Percentiles rank a stretch among this genome's conserved stretches.
Conservation (phyloP, 1,140 invertebrate species). For the Drosophila busckii region DNA sequence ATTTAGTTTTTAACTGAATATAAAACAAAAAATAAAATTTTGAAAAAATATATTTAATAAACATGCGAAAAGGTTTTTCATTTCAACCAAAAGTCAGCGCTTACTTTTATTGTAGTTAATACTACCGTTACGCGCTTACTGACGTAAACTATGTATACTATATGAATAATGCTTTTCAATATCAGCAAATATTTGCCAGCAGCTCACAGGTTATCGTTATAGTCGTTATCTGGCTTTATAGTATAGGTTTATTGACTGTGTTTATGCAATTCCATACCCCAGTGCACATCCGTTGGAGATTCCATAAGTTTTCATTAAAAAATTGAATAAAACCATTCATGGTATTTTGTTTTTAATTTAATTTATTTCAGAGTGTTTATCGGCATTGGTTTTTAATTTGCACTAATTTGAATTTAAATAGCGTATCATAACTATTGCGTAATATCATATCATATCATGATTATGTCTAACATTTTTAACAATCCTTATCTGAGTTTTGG, state of each 20-base stretch:
- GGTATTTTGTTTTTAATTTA: constrained; percentile 60
- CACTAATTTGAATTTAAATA: constrained; percentile 45
- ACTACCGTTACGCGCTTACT: constrained; percentile 7
- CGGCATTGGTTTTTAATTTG: constrained; percentile 23
- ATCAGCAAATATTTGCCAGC: neutral
- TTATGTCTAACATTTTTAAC: constrained; percentile 14
- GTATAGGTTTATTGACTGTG: neutral
- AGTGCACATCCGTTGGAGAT: constrained; percentile 1
- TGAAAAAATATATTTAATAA: too few species aligned
- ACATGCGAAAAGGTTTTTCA: too few species aligned
- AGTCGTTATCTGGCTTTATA: constrained; percentile 4
- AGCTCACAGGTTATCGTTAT: constrained; percentile 6
- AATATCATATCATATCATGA: constrained; percentile 65
- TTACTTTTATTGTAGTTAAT: neutral
- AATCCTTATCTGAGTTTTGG: constrained; percentile 21
- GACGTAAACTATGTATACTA: too few species aligned
- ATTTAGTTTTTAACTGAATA: constrained; percentile 57
- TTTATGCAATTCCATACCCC: neutral
- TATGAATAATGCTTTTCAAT: too few species aligned
- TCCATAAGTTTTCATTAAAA: constrained; percentile 4
- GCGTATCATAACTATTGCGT: constrained; percentile 31
- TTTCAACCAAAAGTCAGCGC: too few species aligned
- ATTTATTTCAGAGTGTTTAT: constrained; percentile 61
- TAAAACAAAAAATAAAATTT: constrained; percentile 34
- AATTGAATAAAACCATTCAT: constrained; percentile 13